phyloP scores from a whole-genome alignment of 2,888 invertebrate genomes.

The Nymphalis urticae region DNA sequence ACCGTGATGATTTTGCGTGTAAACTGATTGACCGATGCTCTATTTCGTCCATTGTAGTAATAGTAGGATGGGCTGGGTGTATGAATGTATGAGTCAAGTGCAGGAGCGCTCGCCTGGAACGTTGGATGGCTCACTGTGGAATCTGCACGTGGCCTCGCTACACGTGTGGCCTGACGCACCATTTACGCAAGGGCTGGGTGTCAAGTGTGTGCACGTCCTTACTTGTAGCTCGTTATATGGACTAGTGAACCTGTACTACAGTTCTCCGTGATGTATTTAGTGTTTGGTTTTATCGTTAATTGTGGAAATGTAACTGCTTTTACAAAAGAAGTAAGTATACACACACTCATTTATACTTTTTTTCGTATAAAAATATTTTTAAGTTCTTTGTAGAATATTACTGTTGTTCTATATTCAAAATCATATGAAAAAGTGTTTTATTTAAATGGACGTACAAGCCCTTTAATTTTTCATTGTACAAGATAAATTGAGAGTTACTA shows the following conservation, averaged over 20 bases:
- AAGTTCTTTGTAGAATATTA: neutral
- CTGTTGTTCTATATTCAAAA: neutral
- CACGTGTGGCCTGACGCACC: constrained; percentile 58
- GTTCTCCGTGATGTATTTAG: constrained; percentile 33
- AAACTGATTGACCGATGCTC: constrained; percentile 51
- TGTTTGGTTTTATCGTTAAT: constrained; percentile 8
- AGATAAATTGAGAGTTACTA: too few species aligned
- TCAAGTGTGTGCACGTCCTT: constrained; percentile 33
- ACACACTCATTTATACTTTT: neutral
- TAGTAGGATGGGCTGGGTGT: constrained; percentile 65
- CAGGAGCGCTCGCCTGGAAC: constrained; percentile 76
- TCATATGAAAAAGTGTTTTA: too few species aligned
- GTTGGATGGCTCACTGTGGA: constrained; percentile 63
- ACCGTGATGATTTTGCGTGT: constrained; percentile 35
- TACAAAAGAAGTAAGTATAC: constrained; percentile 20
- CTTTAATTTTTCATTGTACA: too few species aligned
- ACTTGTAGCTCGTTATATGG: constrained; percentile 16
- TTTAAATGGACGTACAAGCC: too few species aligned
- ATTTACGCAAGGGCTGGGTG: constrained; percentile 27
- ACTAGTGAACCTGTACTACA: constrained; percentile 33
- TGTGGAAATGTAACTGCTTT: neutral
- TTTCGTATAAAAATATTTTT: neutral
- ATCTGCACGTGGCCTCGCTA: constrained; percentile 66
- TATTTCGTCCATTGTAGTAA: constrained; percentile 64
- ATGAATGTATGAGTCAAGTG: constrained; percentile 68